Conservation (phyloP, 2,888 invertebrate genomes). For the Encarsia formosa region DNA sequence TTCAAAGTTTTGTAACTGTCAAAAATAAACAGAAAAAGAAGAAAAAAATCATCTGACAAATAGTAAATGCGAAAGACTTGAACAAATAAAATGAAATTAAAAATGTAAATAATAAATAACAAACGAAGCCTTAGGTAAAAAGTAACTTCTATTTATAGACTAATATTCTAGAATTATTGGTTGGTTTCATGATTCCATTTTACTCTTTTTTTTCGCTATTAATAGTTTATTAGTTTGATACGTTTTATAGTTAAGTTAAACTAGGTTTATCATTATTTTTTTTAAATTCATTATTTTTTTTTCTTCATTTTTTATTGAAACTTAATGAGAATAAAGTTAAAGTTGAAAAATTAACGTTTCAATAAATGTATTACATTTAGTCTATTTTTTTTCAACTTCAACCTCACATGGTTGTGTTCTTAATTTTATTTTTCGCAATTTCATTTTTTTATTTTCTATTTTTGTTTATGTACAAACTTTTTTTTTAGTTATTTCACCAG, state of each 20-base stretch:
- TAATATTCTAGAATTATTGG: conserved; percentile 12
- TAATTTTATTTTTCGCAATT: conserved; percentile 12
- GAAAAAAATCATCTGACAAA: conserved; percentile 11
- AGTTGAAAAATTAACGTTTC: conserved; percentile 11
- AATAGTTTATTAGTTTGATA: conserved; percentile 12
- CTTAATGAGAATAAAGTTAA: conserved; percentile 10
- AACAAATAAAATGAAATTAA: conserved; percentile 23
- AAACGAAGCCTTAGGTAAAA: conserved; percentile 14
- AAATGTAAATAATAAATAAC: conserved; percentile 20
- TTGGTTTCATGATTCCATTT: conserved; percentile 13
- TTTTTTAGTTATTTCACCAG: conserved; percentile 13
- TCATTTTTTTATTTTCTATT: conserved; percentile 15
- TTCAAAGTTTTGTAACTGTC: conserved; percentile 10
- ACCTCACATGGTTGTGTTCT: conserved; percentile 13
- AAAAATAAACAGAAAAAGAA: conserved; percentile 2
- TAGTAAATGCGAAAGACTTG: conserved; percentile 22
- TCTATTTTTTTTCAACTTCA: conserved; percentile 8
- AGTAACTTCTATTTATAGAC: conserved; percentile 14
- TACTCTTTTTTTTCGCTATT: conserved; percentile 4
- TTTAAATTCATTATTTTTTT: no score
- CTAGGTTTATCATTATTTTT: conserved; percentile 9
- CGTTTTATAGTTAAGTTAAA: conserved; percentile 16
- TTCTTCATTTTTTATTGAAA: conserved; percentile 4
- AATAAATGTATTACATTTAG: not conserved
- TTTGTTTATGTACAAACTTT: conserved; percentile 23